These are phyloP conservation scores for Antennarius striatus DNA, from an alignment of 2,113 vertebrate genomes.

Conservation along the genomic window DNA sequence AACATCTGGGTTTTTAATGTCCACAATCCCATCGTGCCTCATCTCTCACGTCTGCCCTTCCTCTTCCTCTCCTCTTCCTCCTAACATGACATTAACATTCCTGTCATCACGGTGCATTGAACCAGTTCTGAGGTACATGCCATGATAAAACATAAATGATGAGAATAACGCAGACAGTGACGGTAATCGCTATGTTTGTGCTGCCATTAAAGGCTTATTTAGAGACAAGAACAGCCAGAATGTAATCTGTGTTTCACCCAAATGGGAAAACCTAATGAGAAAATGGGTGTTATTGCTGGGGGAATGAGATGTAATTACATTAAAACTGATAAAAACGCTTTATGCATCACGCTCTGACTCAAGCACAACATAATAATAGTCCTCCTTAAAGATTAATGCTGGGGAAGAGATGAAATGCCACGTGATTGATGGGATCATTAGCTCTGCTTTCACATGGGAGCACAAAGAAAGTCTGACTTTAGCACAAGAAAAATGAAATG, in stretches of 20 bases:
- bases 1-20: constrained; percentile 58
- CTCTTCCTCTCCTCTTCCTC: neutral
- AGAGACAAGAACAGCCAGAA: constrained; percentile 34
- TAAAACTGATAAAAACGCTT: constrained; percentile 59
- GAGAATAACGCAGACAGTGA: constrained; percentile 18
- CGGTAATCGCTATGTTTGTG: constrained; percentile 51
- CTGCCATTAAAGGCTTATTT: constrained; percentile 50
- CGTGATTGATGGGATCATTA: constrained; percentile 62
- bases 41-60: constrained; percentile 3
- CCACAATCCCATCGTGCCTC: constrained; percentile 24
- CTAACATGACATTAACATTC: neutral
- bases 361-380: constrained; percentile 29
- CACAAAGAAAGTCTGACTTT: constrained; percentile 25
- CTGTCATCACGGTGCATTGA: constrained; percentile 14
- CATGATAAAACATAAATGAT: constrained; percentile 30
- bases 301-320: constrained; percentile 62
- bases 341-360: constrained; percentile 42
- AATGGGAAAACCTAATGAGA: constrained; percentile 52
- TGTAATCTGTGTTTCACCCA: constrained; percentile 49
- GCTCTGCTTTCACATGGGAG: constrained; percentile 34
- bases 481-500: constrained; percentile 26
- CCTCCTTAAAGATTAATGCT: constrained; percentile 49
- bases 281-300: constrained; percentile 48
- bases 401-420: constrained; percentile 29
- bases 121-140: constrained; percentile 27